These are phyloP conservation scores for Eunapius fragilis DNA, from an alignment of 37 sponge, comb jelly and placozoan species.

Conservation along the genomic window DNA sequence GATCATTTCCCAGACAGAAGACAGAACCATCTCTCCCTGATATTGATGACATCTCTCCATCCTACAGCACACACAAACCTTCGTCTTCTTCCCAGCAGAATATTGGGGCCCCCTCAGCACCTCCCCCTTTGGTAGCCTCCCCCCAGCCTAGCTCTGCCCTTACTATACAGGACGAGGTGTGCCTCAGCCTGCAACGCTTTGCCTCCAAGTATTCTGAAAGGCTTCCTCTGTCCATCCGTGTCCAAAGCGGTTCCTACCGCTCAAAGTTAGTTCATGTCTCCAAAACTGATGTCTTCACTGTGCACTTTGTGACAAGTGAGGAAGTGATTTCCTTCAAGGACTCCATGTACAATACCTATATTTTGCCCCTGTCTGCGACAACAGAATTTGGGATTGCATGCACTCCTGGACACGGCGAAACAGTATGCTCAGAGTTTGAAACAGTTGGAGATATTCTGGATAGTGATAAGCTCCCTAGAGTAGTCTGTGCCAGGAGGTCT, in stretches of 20 bases:
- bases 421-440: background rate
- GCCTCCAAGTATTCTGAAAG: background rate
- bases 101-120: background rate
- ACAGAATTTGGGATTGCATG: background rate
- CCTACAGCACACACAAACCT: background rate
- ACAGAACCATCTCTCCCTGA: background rate
- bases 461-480: conserved; percentile 7
- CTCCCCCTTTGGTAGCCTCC: background rate
- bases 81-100: background rate
- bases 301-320: background rate
- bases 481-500: conserved; percentile 13
- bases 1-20: background rate
- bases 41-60: background rate
- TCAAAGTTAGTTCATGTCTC: background rate
- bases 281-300: background rate
- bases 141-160: background rate
- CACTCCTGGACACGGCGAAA: background rate
- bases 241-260: background rate
- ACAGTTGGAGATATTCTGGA: conserved; percentile 14
- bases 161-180: background rate
- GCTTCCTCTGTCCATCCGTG: background rate
- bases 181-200: background rate
- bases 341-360: background rate
- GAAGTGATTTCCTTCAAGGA: background rate
- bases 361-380: background rate